Evolutionary conservation across 2,888 invertebrate species (phyloP), one percentile per base, ranked within the genome.

Genomic region (Drosophila neotestacea): DNA sequence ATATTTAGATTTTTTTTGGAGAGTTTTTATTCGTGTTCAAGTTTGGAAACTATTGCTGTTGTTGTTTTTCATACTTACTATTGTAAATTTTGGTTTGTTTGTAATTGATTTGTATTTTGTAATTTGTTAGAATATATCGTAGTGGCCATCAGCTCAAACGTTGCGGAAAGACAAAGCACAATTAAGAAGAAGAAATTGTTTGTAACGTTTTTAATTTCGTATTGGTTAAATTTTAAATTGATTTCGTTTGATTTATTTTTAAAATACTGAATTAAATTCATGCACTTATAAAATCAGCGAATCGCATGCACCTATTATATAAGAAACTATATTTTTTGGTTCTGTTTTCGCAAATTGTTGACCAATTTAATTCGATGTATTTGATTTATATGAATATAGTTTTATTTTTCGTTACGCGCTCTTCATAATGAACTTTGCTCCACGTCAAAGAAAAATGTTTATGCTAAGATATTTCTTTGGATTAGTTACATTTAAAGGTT

Each of bases 91-190:
- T 90, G 85, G 87, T 88, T 91, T 84, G 82, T 84, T 81, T 85
- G 86, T 88, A 70, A 76, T 84, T 84, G 84, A 83, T 84, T 87
- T 86, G 84, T 85, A 79, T 80, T 90, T 91, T 89, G 89, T 90
- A 89, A 90, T 89, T 90, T 85, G 88, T 90, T 89, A 89, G 84
- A 87, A 91, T 90, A 84, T 90, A 89, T 92, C 91, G 91, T 89
- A 89, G 91, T 90, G 91, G 91, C 92, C 92, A 91, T 92, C 92
- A 92, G 92, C 92, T 92, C 92, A 92, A 92, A 91, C 92, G 92
- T 92, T 92, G 92, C 91, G 92, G 92, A 93, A 93, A 93, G 92
- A 93, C 92, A 93, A 93, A 93, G 92, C 92, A 92, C 93, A 93
- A 92, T 92, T 90, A 91, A 91, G 91, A 91, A 91, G 85, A 87